A percentile compares a stretch with the other conserved stretches of the same genome.
Evolutionary conservation across 2,888 invertebrate species (phyloP).

Genomic region (Elysia crispata): DNA sequence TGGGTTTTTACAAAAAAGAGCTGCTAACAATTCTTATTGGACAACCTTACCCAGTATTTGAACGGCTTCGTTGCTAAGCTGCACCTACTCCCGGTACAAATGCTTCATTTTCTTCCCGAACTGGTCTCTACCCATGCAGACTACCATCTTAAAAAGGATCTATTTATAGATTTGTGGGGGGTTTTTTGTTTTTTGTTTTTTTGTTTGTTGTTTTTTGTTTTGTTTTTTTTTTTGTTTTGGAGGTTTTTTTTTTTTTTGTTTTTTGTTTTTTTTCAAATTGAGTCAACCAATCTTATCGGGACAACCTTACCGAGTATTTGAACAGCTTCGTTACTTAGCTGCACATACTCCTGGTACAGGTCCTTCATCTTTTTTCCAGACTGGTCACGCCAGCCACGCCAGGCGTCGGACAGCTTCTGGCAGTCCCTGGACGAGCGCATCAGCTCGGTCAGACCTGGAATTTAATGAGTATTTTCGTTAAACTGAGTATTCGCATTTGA

Average conservation of each 20-base stretch:
- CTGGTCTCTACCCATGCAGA: too few relatives aligned
- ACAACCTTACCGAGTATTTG: conserved; percentile 81
- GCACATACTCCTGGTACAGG: conserved; percentile 87
- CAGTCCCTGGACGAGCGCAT: conserved; percentile 81
- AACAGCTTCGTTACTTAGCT: conserved; percentile 89
- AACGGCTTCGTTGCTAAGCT: conserved; percentile 89
- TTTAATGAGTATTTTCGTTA: too few relatives aligned
- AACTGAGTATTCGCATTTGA: too few relatives aligned
- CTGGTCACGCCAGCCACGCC: conserved; percentile 89
- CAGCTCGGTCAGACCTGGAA: conserved; percentile 31
- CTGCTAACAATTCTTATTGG: background rate
- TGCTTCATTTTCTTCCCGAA: conserved; percentile 87
- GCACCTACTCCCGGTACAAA: conserved; percentile 87
- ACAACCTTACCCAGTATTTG: conserved; percentile 81
- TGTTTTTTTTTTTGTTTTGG: too few relatives aligned
- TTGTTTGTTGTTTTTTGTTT: too few relatives aligned
- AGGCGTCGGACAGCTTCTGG: conserved; percentile 87
- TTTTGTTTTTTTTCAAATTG: too few relatives aligned
- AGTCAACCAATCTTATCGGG: background rate
- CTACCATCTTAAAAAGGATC: too few relatives aligned
- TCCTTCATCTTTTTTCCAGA: conserved; percentile 87
- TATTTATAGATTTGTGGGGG: too few relatives aligned
- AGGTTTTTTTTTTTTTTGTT: too few relatives aligned
- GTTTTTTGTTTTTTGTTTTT: too few relatives aligned
- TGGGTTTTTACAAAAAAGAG: too few relatives aligned